Evolutionary conservation across 2,113 vertebrate genomes (phyloP), one percentile per base, ranked within the genome.

Genomic region (Hydrochoerus hydrochaeris): DNA sequence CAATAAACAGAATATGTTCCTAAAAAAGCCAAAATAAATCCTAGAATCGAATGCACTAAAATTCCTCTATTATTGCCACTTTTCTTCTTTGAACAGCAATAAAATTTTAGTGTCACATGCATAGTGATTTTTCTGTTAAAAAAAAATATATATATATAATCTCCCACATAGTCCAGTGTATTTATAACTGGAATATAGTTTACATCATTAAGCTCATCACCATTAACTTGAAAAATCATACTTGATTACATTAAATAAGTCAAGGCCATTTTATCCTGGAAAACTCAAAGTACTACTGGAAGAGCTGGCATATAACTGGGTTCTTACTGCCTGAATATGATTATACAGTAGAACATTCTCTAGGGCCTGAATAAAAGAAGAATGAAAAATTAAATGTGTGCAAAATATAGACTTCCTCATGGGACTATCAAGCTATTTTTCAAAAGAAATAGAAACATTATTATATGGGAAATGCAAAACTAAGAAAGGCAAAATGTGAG

Each of bases 81-180:
- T 89, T 89, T 77, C 12, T 65, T 1, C 7, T 62, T 88, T 63
- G 28, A 94, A 60, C 13, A 71, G 41, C 35, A 77, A 20, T 57
- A 84, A 65, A 83, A 63, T 88, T 77, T 75, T 46, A 35, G 32
- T 65, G 11, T 41, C 26, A 44, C 13, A 52, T 80, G 19, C 22
- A 78, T 78, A 30, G 16, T 94, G 78, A 49, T 19, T 90, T 95
- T 81, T 75, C 10, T 91, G 24, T n/a, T n/a, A n/a, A n/a, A n/a
- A n/a, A n/a, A 81, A 81, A 94, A 58, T 52, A 52, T 10, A 52
- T 52, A 11, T 52, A 11, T 52, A 9, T 52, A 11, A 8, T 8
- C 9, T 10, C 9, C 49, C 32, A 28, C 3, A 22, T 86, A n/a
- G 11, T 97, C 19, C 41, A 38, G 38, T 26, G 7, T 46, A 81